These are phyloP conservation scores for Colostygia pectinataria DNA, from an alignment of 2,888 invertebrate genomes.

Conservation along the genomic window DNA sequence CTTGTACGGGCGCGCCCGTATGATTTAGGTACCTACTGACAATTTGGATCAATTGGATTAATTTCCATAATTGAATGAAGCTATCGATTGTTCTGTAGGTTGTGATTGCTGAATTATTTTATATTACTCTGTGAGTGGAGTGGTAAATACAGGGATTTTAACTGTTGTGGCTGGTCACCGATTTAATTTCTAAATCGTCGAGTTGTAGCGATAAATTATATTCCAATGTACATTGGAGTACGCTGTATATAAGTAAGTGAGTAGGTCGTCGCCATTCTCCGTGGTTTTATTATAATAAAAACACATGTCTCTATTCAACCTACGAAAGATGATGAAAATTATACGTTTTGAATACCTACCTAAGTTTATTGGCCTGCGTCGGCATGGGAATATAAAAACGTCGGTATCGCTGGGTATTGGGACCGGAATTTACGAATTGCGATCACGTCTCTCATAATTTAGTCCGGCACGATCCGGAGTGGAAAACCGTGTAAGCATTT, in stretches of 20 bases:
- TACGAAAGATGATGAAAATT: no score
- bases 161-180: no score
- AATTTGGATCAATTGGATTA: slow-evolving; percentile 63
- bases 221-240: no score
- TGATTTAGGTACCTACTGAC: slow-evolving; percentile 56
- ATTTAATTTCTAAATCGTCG: no score
- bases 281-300: no score
- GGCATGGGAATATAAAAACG: neutral
- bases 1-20: slow-evolving; percentile 76
- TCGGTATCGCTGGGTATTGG: slow-evolving; percentile 37
- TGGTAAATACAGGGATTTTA: no score
- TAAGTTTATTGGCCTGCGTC: neutral
- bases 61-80: slow-evolving; percentile 57
- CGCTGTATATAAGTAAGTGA: no score
- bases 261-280: no score
- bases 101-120: neutral
- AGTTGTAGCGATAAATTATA: no score
- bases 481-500: slow-evolving; percentile 69
- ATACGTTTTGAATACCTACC: no score
- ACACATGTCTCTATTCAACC: no score
- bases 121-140: neutral
- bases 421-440: slow-evolving; percentile 56
- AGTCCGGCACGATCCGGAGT: slow-evolving; percentile 52
- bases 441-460: slow-evolving; percentile 68
- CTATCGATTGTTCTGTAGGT: slow-evolving; percentile 34